Base-by-base conservation (phyloP, 2,113 vertebrate species). In the Callionymus lyra region DNA sequence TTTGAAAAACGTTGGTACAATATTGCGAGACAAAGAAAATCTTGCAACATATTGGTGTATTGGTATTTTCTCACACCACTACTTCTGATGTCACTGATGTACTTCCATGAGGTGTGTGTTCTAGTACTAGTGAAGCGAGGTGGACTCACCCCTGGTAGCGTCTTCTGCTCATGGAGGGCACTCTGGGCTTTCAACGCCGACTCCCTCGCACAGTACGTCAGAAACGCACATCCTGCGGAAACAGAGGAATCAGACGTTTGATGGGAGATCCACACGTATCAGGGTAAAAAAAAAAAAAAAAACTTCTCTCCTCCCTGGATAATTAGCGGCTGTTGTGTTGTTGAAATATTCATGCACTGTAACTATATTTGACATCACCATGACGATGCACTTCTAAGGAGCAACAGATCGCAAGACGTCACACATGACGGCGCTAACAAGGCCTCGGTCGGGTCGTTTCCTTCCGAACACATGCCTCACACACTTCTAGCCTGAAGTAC, bases 121-220 rank as follows among this genome's bases (percentile, higher is more conserved):
- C n/a, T n/a, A n/a, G n/a, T n/a, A n/a, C n/a, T n/a, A n/a, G n/a
- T n/a, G n/a, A n/a, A n/a, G n/a, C n/a, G n/a, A n/a, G n/a, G 42
- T 48, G 46, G 44, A 88, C 87, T 88, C 76, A 91, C 89, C 86
- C 89, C 89, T 33, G 88, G 90, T 65, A 90, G 85, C 6, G 90
- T 93, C 83, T 93, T 93, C 86, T 93, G 90, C 80, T 93, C 90
- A 42, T 93, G 90, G 57, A 93, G 86, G 51, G 90, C 90, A 34
- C 89, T 93, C 84, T 93, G 90, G 70, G 90, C 90, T 82, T 93
- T 93, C 71, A 93, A 84, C 36, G 90, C 90, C 11, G 90, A 93
- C 59, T 93, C 90, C 45, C 90, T 87, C 41, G 90, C 89, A 56
- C 90, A 93, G 77, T 93, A 93, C 33, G 90, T 93, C 80, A 93